Evolutionary conservation across 1,140 invertebrate species (phyloP).

Genomic region (Notospermus geniculatus): DNA sequence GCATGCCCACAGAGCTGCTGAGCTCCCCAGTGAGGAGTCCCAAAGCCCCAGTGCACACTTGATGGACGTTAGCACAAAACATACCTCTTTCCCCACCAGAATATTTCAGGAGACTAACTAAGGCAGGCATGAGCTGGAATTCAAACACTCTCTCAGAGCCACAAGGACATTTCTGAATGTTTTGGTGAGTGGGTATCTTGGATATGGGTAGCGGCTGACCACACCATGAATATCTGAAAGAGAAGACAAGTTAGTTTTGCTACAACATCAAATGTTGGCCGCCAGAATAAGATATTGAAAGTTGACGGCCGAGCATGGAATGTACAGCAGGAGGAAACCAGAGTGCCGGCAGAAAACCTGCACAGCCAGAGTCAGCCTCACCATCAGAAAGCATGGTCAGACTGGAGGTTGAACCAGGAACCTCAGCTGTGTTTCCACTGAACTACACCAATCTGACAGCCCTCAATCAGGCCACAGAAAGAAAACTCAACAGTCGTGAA

Average conservation of each 20-base stretch:
- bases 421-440: too few relatives aligned
- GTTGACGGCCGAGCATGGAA: too few relatives aligned
- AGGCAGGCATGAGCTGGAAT: constrained; percentile 74
- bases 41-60: too few relatives aligned
- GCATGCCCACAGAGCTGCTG: too few relatives aligned
- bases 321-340: too few relatives aligned
- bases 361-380: neutral
- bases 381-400: neutral
- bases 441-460: too few relatives aligned
- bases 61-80: neutral
- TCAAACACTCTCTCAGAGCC: constrained; percentile 72
- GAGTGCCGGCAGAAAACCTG: too few relatives aligned
- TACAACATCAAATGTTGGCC: neutral
- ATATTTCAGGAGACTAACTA: constrained; percentile 70
- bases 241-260: neutral
- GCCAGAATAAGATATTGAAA: neutral
- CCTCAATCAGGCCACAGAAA: too few relatives aligned
- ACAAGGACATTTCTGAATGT: constrained; percentile 63
- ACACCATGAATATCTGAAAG: constrained; percentile 6
- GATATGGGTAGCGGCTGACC: neutral
- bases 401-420: neutral
- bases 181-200: neutral
- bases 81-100: neutral
- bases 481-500: too few relatives aligned
- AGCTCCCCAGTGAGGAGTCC: too few relatives aligned